A percentile compares a stretch with the other conserved stretches of the same genome.
Evolutionary conservation across 1,140 invertebrate genomes (phyloP).

Genomic region (Nasonia longicornis): DNA sequence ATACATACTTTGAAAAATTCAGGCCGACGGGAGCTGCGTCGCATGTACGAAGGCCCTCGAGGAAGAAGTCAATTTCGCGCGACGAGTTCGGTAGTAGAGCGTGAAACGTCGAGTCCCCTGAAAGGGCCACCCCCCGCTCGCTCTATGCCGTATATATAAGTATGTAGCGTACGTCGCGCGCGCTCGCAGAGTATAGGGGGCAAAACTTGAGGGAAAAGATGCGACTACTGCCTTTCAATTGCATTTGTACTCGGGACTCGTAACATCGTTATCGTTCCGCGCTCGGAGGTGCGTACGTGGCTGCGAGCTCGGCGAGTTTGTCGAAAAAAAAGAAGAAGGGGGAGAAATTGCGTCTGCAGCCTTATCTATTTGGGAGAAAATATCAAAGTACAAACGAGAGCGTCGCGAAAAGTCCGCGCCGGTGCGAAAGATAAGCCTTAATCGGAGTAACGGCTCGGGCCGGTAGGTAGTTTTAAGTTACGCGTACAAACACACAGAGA

Average conservation of each 20-base stretch:
- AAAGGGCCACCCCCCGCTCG: neutral
- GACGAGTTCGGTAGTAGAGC: slow-evolving; percentile 54
- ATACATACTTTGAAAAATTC: slow-evolving; percentile 45
- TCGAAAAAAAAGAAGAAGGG: neutral
- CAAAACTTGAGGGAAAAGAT: slow-evolving; percentile 29
- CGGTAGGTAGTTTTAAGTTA: neutral
- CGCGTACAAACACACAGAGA: neutral
- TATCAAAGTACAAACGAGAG: neutral
- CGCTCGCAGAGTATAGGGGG: too few relatives aligned
- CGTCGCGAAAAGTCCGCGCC: neutral
- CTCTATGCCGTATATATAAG: neutral
- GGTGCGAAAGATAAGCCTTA: slow-evolving; percentile 35
- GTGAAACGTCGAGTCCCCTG: slow-evolving; percentile 54
- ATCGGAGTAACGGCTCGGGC: slow-evolving; percentile 30
- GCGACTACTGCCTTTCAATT: slow-evolving; percentile 32
- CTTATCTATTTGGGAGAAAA: neutral
- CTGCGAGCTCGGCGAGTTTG: neutral
- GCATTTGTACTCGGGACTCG: slow-evolving; percentile 34
- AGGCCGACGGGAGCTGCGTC: slow-evolving; percentile 32
- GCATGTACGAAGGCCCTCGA: slow-evolving; percentile 34
- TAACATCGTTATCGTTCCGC: slow-evolving; percentile 26
- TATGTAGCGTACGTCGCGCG: neutral
- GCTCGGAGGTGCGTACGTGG: slow-evolving; percentile 11
- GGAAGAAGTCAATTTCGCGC: slow-evolving; percentile 57
- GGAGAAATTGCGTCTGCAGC: neutral